Evolutionary conservation across 2,888 invertebrate species (phyloP).

Genomic region (Hypomecis atomaria): DNA sequence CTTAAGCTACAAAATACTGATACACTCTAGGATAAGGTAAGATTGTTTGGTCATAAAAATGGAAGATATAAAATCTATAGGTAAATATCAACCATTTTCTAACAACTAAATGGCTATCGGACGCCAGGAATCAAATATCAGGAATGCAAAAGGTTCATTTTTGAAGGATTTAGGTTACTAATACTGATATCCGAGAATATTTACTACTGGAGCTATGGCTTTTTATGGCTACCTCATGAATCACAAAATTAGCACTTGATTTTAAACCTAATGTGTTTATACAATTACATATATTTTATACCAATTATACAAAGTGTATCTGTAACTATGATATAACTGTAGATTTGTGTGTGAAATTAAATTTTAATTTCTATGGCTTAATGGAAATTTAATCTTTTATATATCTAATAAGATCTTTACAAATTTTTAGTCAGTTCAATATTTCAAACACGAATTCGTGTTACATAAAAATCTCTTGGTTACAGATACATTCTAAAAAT

Average conservation of each 20-base stretch:
- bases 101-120: constrained; percentile 61
- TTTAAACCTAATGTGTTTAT: constrained; percentile 67
- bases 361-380: too few species aligned
- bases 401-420: too few species aligned
- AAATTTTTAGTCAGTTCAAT: not conserved
- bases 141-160: constrained; percentile 69
- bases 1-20: constrained; percentile 80
- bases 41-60: constrained; percentile 61
- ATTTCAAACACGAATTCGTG: not conserved
- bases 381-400: too few species aligned
- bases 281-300: constrained; percentile 65
- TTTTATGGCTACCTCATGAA: constrained; percentile 83
- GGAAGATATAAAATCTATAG: constrained; percentile 18
- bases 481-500: constrained; percentile 37
- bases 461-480: constrained; percentile 3
- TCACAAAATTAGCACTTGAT: constrained; percentile 76
- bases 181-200: constrained; percentile 62
- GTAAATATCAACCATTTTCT: constrained; percentile 48
- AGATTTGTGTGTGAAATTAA: not conserved
- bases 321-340: constrained; percentile 10
- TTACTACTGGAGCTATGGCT: constrained; percentile 71
- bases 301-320: constrained; percentile 45
- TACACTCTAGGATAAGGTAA: constrained; percentile 72
- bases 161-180: constrained; percentile 55
- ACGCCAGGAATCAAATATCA: constrained; percentile 65